Evolutionary conservation across 2,797 vertebrate genomes (phyloP).

Genomic region (Geotrypetes seraphini): DNA sequence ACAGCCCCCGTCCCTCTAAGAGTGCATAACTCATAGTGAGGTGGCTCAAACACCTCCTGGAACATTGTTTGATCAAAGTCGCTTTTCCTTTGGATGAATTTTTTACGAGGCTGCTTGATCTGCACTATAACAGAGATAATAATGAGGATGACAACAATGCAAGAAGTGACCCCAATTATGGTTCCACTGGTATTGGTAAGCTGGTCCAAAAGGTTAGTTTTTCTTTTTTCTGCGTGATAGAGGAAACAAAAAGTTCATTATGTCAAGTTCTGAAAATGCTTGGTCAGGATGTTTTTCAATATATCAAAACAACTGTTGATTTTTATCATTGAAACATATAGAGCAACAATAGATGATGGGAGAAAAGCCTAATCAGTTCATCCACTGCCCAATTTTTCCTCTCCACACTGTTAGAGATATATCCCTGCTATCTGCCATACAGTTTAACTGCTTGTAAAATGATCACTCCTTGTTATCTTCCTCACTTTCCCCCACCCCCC

Average conservation of each 20-base stretch:
- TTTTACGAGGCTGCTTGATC: conserved; percentile 96
- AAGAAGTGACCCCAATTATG: conserved; percentile 91
- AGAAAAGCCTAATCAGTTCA: too few relatives aligned
- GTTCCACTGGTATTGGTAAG: conserved; percentile 94
- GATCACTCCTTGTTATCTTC: too few relatives aligned
- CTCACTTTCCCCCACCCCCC: too few relatives aligned
- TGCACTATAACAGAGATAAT: conserved; percentile 90
- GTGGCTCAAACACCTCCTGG: conserved; percentile 96
- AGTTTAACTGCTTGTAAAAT: too few relatives aligned
- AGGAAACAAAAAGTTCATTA: conserved; percentile 2
- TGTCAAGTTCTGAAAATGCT: conserved; percentile 13
- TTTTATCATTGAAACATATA: too few relatives aligned
- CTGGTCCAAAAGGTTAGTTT: conserved; percentile 90
- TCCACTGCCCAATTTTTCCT: too few relatives aligned
- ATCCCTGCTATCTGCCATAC: too few relatives aligned
- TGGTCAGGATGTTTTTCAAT: not conserved
- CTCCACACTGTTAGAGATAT: too few relatives aligned
- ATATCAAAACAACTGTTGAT: too few relatives aligned
- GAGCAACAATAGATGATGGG: too few relatives aligned
- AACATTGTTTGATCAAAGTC: conserved; percentile 96
- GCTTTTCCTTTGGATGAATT: conserved; percentile 84
- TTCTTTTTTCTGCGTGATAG: conserved; percentile 76
- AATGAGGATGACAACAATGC: conserved; percentile 91
- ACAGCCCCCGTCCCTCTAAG: conserved; percentile 75
- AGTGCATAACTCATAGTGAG: conserved; percentile 93